phyloP scores from a whole-genome alignment of 2,113 vertebrate species.

The Apistogramma diplotaenia region DNA sequence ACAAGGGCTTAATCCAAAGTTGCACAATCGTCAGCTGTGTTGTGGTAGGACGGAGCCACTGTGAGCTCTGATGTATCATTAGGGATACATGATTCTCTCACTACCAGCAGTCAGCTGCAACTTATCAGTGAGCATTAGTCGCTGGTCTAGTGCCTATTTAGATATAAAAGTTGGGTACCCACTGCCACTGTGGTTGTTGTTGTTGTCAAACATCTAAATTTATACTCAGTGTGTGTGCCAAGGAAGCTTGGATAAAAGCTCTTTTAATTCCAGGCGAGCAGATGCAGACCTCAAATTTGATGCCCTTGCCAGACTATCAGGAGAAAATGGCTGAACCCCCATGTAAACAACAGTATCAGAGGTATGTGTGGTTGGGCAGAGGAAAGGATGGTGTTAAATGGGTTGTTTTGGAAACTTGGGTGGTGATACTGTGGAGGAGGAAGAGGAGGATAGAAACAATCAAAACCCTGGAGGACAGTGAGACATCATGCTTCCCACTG shows the following conservation, averaged over 20 bases:
- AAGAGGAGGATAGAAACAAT: background rate
- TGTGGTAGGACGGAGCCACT: background rate
- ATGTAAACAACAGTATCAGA: conserved; percentile 3
- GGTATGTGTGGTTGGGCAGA: background rate
- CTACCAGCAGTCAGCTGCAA: background rate
- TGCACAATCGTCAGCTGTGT: background rate
- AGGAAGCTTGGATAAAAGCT: conserved; percentile 27
- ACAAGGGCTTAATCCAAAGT: conserved; percentile 21
- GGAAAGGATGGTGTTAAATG: background rate
- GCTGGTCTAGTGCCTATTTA: background rate
- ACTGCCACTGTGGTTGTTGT: conserved; percentile 11
- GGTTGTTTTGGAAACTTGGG: conserved; percentile 29
- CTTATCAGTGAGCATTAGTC: background rate
- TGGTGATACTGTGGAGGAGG: background rate
- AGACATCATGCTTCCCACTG: background rate
- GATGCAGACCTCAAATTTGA: conserved; percentile 39
- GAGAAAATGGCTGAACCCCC: background rate
- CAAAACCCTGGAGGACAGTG: background rate
- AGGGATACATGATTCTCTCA: background rate
- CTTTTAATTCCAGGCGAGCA: conserved; percentile 39
- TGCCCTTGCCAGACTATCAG: conserved; percentile 15
- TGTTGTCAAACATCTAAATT: conserved; percentile 41
- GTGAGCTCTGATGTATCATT: background rate
- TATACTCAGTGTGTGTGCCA: conserved; percentile 32
- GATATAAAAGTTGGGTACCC: conserved; percentile 20